Conservation (phyloP, 2,888 invertebrate genomes). For the Stomorhina lunata region DNA sequence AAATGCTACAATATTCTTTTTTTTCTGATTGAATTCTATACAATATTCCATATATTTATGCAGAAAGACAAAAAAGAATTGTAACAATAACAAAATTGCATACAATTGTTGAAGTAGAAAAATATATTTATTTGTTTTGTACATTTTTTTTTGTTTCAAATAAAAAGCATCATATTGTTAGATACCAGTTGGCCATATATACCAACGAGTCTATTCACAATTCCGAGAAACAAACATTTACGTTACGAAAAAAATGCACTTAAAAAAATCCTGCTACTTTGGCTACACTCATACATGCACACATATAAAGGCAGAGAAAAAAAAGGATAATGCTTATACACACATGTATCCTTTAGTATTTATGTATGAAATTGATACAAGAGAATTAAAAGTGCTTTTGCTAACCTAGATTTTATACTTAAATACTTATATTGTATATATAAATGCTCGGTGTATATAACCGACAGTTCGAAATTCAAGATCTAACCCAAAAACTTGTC, state of each 20-base stretch:
- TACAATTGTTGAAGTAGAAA: slow-evolving; percentile 27
- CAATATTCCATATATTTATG: too few species aligned
- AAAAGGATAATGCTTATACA: too few species aligned
- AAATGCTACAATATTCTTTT: not conserved
- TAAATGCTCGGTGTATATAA: not conserved
- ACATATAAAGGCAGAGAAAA: too few species aligned
- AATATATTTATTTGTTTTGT: slow-evolving; percentile 19
- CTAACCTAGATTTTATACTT: slow-evolving; percentile 44
- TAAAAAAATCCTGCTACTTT: slow-evolving; percentile 5
- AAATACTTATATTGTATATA: not conserved
- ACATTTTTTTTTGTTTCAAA: not conserved
- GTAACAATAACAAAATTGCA: slow-evolving; percentile 15
- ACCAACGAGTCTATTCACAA: not conserved
- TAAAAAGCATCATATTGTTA: slow-evolving; percentile 2
- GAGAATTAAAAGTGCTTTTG: slow-evolving; percentile 18
- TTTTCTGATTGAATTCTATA: not conserved
- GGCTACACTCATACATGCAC: not conserved
- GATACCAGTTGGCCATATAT: slow-evolving; percentile 3
- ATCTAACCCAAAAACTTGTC: too few species aligned
- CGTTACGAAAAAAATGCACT: not conserved
- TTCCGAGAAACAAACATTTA: not conserved
- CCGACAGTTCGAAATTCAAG: too few species aligned
- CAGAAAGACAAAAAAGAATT: slow-evolving; percentile 14
- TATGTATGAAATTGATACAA: not conserved
- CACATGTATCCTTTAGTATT: not conserved